Percentiles rank a stretch among this genome's conserved stretches.
Evolutionary conservation across 2,113 vertebrate genomes (phyloP).

Genomic region (Microcebus lehilahytsara): DNA sequence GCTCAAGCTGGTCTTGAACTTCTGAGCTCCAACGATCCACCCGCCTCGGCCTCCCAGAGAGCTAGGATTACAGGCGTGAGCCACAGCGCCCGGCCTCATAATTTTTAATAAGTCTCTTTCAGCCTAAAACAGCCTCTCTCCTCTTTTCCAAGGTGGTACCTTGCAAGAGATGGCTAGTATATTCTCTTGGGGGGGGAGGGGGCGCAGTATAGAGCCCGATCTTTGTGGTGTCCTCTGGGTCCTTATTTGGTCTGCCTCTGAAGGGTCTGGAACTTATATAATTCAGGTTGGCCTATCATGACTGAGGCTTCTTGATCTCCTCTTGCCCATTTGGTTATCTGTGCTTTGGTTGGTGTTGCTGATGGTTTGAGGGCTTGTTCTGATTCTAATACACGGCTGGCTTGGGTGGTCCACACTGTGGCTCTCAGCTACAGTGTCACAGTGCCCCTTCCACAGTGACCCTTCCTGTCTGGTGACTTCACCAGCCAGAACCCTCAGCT

Average conservation of each 20-base stretch:
- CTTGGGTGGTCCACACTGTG: neutral
- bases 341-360: neutral
- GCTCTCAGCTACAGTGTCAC: neutral
- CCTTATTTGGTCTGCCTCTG: neutral
- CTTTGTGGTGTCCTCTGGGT: neutral
- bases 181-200: neutral
- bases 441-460: neutral
- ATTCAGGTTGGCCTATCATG: neutral
- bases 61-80: no score
- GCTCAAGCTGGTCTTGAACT: no score
- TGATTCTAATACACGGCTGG: neutral
- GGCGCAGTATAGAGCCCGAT: neutral
- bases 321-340: neutral
- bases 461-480: neutral
- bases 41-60: no score
- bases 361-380: neutral
- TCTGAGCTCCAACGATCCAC: no score
- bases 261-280: neutral
- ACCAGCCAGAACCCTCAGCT: neutral
- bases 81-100: neutral
- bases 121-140: neutral
- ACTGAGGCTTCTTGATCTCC: neutral
- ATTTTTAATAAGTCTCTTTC: neutral
- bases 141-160: neutral
- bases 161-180: neutral